Percentiles rank a stretch among this genome's conserved stretches.
Conservation (phyloP, 2,888 invertebrate genomes). For the Pegoplata infirma region DNA sequence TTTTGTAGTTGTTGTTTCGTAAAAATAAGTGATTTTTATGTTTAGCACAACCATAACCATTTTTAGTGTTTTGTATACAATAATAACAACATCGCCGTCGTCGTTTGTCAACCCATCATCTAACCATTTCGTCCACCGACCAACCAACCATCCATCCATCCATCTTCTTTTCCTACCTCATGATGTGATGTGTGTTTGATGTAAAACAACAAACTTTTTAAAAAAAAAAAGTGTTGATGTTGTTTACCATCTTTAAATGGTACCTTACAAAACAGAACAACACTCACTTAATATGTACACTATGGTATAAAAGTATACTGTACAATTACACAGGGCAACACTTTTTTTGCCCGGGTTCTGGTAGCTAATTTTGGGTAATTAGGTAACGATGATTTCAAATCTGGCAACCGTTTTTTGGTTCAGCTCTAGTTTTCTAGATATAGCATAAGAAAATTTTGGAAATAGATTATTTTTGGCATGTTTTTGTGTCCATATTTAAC, state of each 20-base stretch:
- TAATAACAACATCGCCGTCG: slow-evolving; percentile 32
- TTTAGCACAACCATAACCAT: slow-evolving; percentile 57
- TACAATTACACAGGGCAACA: too few relatives aligned
- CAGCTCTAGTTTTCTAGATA: too few relatives aligned
- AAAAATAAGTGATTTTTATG: slow-evolving; percentile 49
- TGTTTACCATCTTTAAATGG: slow-evolving; percentile 48
- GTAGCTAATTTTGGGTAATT: too few relatives aligned
- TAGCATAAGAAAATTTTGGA: too few relatives aligned
- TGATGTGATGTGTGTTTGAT: slow-evolving; percentile 47
- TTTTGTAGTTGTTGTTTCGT: too few relatives aligned
- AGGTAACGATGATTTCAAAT: too few relatives aligned
- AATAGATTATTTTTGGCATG: too few relatives aligned
- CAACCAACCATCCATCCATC: slow-evolving; percentile 52
- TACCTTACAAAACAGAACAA: slow-evolving; percentile 40
- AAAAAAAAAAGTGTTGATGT: slow-evolving; percentile 50
- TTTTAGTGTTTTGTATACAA: slow-evolving; percentile 53
- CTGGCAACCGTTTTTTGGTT: too few relatives aligned
- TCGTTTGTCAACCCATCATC: slow-evolving; percentile 65
- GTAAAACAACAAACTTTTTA: slow-evolving; percentile 38
- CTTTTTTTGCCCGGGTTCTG: too few relatives aligned
- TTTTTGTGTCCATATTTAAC: too few relatives aligned
- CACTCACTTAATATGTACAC: slow-evolving; percentile 3
- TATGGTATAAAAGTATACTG: neutral
- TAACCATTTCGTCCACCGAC: slow-evolving; percentile 55
- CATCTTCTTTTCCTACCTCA: slow-evolving; percentile 19